phyloP scores from a whole-genome alignment of 2,797 vertebrate species.

The Coendou prehensilis region DNA sequence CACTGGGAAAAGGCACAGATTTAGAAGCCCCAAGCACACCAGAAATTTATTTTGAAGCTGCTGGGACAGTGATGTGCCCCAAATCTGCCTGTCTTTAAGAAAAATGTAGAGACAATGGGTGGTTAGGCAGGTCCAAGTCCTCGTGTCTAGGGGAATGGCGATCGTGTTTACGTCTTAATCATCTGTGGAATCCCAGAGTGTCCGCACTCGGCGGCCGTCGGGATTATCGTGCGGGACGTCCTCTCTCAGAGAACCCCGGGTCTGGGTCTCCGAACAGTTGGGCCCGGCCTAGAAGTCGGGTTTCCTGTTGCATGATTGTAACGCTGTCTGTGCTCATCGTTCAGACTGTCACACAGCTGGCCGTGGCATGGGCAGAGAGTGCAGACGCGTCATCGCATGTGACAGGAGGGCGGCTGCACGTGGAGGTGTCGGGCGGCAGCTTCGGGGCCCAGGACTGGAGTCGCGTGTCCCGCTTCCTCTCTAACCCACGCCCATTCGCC shows the following conservation, averaged over 20 bases:
- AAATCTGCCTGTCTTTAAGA: neutral
- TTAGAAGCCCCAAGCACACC: neutral
- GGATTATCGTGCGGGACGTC: neutral
- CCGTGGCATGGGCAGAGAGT: accelerated
- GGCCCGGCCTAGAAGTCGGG: neutral
- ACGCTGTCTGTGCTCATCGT: neutral
- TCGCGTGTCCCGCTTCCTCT: neutral
- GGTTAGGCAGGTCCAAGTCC: neutral
- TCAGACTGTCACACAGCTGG: neutral
- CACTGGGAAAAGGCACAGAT: neutral
- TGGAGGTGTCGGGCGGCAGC: neutral
- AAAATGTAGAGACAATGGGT: neutral
- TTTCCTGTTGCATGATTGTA: neutral
- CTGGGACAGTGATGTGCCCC: neutral
- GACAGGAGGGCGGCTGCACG: neutral
- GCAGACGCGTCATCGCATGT: accelerated
- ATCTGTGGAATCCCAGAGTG: neutral
- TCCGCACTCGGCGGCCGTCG: neutral
- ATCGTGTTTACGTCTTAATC: neutral
- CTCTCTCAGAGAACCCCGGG: neutral
- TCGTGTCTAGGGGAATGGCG: neutral
- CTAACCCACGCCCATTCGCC: neutral
- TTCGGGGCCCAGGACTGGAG: neutral
- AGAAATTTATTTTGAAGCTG: neutral
- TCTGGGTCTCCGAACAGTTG: neutral